Conservation (phyloP, 2,797 vertebrate genomes). For the Tokudaia muenninki region DNA sequence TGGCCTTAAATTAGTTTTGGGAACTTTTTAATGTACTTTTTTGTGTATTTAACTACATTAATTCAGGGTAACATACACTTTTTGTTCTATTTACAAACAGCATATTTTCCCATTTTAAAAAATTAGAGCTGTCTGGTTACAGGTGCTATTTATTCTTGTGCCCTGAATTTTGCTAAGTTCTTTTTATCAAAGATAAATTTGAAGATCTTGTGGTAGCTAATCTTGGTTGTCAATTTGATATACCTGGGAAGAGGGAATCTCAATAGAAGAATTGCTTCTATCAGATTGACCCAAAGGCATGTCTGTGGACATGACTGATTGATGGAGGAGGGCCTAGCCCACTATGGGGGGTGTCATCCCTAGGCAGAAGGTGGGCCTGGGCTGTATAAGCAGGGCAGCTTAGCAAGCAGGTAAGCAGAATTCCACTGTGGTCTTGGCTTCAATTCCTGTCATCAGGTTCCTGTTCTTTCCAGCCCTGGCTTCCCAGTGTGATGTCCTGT, state of each 20-base stretch:
- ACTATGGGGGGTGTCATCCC: not conserved
- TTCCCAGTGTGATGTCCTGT: not conserved
- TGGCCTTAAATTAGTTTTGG: constrained; percentile 40
- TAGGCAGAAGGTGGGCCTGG: not conserved
- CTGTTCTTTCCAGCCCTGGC: not conserved
- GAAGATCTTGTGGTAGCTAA: not conserved
- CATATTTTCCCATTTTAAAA: constrained; percentile 56
- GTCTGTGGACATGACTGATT: not conserved
- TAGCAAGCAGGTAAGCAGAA: not conserved
- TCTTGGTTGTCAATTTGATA: not conserved
- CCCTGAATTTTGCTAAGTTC: constrained; percentile 16
- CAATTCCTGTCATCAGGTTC: not conserved
- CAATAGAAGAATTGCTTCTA: not conserved
- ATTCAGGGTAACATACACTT: constrained; percentile 4
- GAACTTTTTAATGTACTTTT: not conserved
- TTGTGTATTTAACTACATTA: constrained; percentile 32
- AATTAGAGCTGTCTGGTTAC: not conserved
- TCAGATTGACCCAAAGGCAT: not conserved
- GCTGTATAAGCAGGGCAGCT: not conserved
- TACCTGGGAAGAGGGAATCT: not conserved
- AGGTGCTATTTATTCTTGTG: constrained; percentile 28
- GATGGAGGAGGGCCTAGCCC: not conserved
- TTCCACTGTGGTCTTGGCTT: not conserved
- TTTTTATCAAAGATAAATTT: not conserved
- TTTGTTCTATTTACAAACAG: constrained; percentile 18